Conservation (phyloP, 1,140 invertebrate species). For the Gyrodactylus salaris region DNA sequence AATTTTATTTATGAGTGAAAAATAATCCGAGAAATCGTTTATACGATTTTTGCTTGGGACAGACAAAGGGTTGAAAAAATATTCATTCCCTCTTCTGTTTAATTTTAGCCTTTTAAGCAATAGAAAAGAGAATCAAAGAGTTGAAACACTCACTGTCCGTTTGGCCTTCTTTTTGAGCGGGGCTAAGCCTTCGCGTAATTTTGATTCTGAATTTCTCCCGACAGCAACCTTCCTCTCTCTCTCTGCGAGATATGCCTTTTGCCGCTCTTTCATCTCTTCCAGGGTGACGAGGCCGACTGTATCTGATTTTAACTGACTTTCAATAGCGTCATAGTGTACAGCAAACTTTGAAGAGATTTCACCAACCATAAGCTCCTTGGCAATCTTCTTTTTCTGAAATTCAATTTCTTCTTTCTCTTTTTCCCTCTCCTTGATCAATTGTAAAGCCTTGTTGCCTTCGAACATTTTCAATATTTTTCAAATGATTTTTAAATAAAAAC, state of each 20-base stretch:
- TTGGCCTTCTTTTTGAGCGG: background rate
- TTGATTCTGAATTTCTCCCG: background rate
- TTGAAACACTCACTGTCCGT: background rate
- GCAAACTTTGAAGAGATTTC: conserved; percentile 5
- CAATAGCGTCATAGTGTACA: background rate
- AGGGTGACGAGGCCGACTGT: conserved; percentile 6
- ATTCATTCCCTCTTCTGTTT: background rate
- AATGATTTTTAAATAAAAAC: no score
- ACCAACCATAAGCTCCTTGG: background rate
- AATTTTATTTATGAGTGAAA: no score
- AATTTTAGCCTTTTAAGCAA: background rate
- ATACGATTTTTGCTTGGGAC: no score
- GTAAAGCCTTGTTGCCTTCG: no score
- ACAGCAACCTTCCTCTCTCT: background rate
- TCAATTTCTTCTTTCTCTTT: conserved; percentile 5
- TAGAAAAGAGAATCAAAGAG: background rate
- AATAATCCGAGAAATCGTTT: no score
- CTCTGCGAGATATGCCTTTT: background rate
- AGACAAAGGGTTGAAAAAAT: background rate
- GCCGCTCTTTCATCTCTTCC: conserved; percentile 6
- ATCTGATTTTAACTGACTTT: background rate
- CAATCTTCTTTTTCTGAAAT: conserved; percentile 1
- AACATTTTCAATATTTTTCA: no score
- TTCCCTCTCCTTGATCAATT: background rate
- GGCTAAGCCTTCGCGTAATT: no score